Conservation (phyloP, 2,113 vertebrate genomes). For the Polyodon spathula region DNA sequence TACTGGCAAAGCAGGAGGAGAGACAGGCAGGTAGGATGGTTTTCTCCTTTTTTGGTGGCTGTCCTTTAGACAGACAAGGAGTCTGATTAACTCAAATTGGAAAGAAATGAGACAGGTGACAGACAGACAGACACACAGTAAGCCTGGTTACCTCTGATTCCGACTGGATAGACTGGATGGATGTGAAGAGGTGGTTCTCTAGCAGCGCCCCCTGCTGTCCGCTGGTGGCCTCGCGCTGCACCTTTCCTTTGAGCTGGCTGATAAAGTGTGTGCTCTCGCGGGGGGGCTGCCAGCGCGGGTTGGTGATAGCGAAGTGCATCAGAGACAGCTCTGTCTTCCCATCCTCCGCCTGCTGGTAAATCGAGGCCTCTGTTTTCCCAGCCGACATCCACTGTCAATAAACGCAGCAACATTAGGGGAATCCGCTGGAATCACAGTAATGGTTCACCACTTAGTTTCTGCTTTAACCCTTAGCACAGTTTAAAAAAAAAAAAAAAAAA, state of each 20-base stretch:
- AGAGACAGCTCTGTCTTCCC: constrained; percentile 95
- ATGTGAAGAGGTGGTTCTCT: constrained; percentile 69
- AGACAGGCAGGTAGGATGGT: not conserved
- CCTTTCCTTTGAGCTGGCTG: constrained; percentile 86
- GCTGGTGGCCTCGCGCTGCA: constrained; percentile 75
- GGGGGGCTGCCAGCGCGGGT: constrained; percentile 93
- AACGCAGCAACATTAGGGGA: not conserved
- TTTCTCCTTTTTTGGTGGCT: too few species aligned
- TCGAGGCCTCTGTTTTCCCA: constrained; percentile 89
- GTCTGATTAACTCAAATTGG: not conserved
- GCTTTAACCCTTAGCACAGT: too few species aligned
- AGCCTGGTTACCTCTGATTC: constrained; percentile 70
- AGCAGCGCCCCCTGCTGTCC: constrained; percentile 56
- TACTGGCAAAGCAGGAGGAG: not conserved
- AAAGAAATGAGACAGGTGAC: not conserved
- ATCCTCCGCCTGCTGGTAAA: constrained; percentile 95
- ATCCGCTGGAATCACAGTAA: too few species aligned
- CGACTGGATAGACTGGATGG: constrained; percentile 52
- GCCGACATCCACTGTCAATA: constrained; percentile 81
- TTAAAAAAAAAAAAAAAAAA: too few species aligned
- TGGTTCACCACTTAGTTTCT: too few species aligned
- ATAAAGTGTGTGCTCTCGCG: constrained; percentile 90
- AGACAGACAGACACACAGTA: too few species aligned
- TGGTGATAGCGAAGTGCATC: constrained; percentile 98
- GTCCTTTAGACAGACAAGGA: too few species aligned